phyloP scores from a whole-genome alignment of 2,888 invertebrate species.

The Beris morrisii region DNA sequence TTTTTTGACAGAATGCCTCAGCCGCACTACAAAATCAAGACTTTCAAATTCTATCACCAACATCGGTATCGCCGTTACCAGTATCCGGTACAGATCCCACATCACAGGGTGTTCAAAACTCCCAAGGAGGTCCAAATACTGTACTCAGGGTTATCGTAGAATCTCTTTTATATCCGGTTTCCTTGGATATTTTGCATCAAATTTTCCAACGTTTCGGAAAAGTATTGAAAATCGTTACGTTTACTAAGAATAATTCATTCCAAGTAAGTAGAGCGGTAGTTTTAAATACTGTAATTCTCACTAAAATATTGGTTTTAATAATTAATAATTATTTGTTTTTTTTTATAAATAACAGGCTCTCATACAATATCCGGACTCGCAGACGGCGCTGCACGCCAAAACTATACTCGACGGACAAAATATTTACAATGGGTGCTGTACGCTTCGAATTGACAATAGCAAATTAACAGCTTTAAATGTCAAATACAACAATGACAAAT shows the following conservation, averaged over 20 bases:
- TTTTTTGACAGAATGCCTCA: constrained; percentile 72
- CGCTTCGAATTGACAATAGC: constrained; percentile 97
- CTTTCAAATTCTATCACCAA: constrained; percentile 63
- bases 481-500: constrained; percentile 99
- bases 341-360: constrained; percentile 99
- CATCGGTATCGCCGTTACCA: constrained; percentile 66
- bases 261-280: constrained; percentile 49
- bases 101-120: constrained; percentile 59
- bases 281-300: constrained; percentile 15
- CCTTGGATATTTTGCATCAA: constrained; percentile 94
- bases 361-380: constrained; percentile 97
- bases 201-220: constrained; percentile 99
- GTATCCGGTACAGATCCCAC: constrained; percentile 59
- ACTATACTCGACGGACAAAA: constrained; percentile 96
- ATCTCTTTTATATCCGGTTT: constrained; percentile 97
- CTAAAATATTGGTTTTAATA: constrained; percentile 24
- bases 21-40: constrained; percentile 85
- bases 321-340: constrained; percentile 48
- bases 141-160: constrained; percentile 98
- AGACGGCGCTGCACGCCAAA: constrained; percentile 96
- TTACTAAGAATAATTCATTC: constrained; percentile 95
- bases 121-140: constrained; percentile 84
- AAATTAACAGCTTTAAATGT: constrained; percentile 98
- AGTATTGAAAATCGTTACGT: constrained; percentile 99
- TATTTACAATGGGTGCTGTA: constrained; percentile 99